These are phyloP conservation scores for Lasioglossum malachurum DNA, from an alignment of 2,888 invertebrate species.

Conservation along the genomic window DNA sequence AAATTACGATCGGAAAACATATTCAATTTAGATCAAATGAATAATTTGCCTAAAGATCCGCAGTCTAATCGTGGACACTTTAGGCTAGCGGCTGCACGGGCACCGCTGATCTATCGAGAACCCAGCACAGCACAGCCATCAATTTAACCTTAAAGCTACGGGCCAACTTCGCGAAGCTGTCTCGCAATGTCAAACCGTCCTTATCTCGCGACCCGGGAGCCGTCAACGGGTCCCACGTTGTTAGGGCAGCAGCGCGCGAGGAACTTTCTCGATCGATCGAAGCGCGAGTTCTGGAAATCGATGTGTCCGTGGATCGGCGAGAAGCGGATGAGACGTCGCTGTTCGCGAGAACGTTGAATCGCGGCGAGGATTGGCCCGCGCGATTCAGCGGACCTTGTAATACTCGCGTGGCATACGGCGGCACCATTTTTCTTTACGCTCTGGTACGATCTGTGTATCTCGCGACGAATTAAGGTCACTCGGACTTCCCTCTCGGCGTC, in stretches of 20 bases:
- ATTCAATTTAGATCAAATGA: fast-evolving
- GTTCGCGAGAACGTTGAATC: neutral
- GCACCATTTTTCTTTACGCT: constrained; percentile 3
- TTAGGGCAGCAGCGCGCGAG: neutral
- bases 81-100: neutral
- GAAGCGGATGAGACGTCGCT: neutral
- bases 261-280: neutral
- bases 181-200: neutral
- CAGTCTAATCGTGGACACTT: neutral
- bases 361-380: neutral
- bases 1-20: too few relatives aligned
- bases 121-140: neutral
- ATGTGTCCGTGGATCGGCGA: neutral
- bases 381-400: neutral
- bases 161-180: neutral
- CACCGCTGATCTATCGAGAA: neutral
- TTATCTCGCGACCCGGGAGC: neutral
- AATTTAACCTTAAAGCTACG: neutral
- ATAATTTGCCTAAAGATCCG: neutral
- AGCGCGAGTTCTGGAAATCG: neutral
- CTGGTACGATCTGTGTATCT: neutral
- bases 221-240: neutral
- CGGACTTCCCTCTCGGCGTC: constrained; percentile 7
- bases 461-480: neutral
- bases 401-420: neutral